Evolutionary conservation across 1,140 invertebrate species (phyloP).

Genomic region (Drosophila orosa): DNA sequence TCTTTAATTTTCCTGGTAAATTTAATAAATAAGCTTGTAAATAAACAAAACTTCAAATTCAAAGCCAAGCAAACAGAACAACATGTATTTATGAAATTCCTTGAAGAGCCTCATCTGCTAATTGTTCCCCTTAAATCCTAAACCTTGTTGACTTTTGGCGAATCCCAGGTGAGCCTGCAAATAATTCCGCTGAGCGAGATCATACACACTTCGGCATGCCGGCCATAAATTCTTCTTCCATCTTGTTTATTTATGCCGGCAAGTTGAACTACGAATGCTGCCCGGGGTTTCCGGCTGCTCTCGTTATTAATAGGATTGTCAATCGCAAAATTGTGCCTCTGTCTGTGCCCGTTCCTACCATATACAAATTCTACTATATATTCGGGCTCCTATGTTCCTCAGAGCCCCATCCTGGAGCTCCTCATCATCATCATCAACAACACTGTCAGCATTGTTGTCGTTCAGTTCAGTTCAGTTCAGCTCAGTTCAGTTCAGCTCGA

Average conservation of each 20-base stretch:
- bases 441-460: conserved; percentile 56
- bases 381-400: conserved; percentile 1
- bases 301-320: conserved; percentile 82
- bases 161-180: conserved; percentile 2
- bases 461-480: conserved; percentile 5
- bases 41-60: neutral
- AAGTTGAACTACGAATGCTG: conserved; percentile 41
- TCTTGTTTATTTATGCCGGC: conserved; percentile 61
- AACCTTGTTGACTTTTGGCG: conserved; percentile 26
- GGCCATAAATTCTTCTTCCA: conserved; percentile 20
- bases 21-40: neutral
- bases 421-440: conserved; percentile 73
- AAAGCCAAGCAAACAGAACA: neutral
- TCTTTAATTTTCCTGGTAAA: neutral
- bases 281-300: conserved; percentile 34
- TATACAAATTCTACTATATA: conserved; percentile 6
- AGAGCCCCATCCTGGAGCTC: conserved; percentile 11
- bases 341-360: conserved; percentile 20
- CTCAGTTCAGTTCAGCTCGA: conserved; percentile 11
- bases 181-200: conserved; percentile 33
- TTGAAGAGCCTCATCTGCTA: conserved; percentile 20
- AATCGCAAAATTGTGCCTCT: conserved; percentile 77
- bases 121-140: conserved; percentile 13
- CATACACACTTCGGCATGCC: conserved; percentile 40
- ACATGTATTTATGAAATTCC: neutral